Evolutionary conservation across 2,888 invertebrate species (phyloP), one percentile per base, ranked within the genome.

Genomic region (Octonoba sinensis): DNA sequence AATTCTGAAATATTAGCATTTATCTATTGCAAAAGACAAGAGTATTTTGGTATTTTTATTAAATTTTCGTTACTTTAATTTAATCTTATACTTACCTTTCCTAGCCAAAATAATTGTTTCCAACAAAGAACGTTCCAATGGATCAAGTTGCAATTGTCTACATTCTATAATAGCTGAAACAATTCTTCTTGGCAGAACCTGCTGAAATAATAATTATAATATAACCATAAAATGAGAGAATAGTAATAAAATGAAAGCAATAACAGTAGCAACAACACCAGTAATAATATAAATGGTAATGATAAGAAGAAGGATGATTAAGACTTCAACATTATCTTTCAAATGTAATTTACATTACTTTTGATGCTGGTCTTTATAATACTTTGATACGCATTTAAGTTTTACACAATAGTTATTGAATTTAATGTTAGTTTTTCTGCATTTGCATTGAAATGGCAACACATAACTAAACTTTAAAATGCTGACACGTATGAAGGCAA

Each of bases 21-120:
- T n/a, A n/a, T n/a, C n/a, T n/a, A n/a, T n/a, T n/a, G n/a, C n/a
- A n/a, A n/a, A n/a, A n/a, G n/a, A n/a, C n/a, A n/a, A n/a, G n/a
- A n/a, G n/a, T n/a, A n/a, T n/a, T n/a, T n/a, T n/a, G n/a, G n/a
- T n/a, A n/a, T n/a, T n/a, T n/a, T n/a, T n/a, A n/a, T n/a, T n/a
- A n/a, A n/a, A n/a, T n/a, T n/a, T n/a, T n/a, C n/a, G n/a, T n/a
- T n/a, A n/a, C n/a, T n/a, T n/a, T n/a, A n/a, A n/a, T n/a, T n/a
- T n/a, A n/a, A n/a, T n/a, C n/a, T 27, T 3, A 16, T 20, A 67
- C 73, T 54, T 54, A 51, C 83, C 83, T 83, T 83, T 83, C 47
- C 83, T 66, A 11, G 73, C 73, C 44, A 83, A 67, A 49, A 81
- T 83, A 22, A 83, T 83, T 6, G 83, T 76, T 77, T 83, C 83